Base-by-base conservation (phyloP, 2,797 vertebrate species). In the Danio jaintianensis region DNA sequence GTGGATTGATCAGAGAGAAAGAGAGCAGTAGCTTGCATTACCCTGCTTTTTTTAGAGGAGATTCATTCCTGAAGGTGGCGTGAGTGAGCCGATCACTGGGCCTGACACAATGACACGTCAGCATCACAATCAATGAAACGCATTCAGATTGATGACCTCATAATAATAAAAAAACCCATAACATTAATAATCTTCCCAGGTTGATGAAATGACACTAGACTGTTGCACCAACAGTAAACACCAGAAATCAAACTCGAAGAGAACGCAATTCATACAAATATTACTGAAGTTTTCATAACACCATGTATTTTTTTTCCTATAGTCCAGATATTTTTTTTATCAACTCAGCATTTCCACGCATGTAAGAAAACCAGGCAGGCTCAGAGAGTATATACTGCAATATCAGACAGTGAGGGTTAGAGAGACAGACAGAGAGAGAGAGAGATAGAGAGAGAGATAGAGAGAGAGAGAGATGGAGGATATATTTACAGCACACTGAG, bases 401-500 rank as follows among this genome's bases (percentile, higher is more conserved):
- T 87, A 91, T 91, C 87, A 85, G 85, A 92, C 86, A 73, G 89
- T 84, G 86, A 87, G 88, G 88, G 83, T 89, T 77, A 88, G 84
- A 84, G 82, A 87, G 61, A 81, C 22, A 83, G 48, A 69, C 59
- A 75, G 56, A 29, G 62, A 71, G 42, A 47, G 53, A 72, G 77
- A 74, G 64, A 85, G 61, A 50, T 67, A 75, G 36, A 81, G 75
- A 58, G 74, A 76, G 70, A 56, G 76, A 53, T 71, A 64, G 70
- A 83, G 84, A 83, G 16, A 82, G 81, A 84, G 68, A 76, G 79
- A 16, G 79, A 53, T 29, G 22, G 36, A 68, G 48, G 78, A 88
- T 90, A 90, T 93, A 94, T 95, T 93, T 94, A 94, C 93, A 95
- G 90, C 91, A 94, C 93, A 94, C 91, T 89, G 87, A 91, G 92